Percentiles rank a stretch among this genome's conserved stretches.
phyloP scores from a whole-genome alignment of 2,113 vertebrate species.

The Brienomyrus brachyistius region DNA sequence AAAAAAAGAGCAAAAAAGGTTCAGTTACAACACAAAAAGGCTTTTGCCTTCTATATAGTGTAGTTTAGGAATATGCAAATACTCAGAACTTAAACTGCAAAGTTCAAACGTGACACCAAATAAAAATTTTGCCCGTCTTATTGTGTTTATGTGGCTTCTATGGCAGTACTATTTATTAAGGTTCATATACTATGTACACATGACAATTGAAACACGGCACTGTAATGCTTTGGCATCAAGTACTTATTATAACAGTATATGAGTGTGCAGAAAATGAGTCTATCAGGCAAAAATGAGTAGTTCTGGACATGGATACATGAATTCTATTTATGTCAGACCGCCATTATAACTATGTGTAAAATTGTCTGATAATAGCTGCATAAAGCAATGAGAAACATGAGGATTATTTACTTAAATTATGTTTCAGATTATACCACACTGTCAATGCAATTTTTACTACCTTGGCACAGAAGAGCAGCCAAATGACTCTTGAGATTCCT shows the following conservation, averaged over 20 bases:
- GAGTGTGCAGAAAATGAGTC: not conserved
- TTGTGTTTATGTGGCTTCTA: not conserved
- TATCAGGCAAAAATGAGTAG: not conserved
- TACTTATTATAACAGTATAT: not conserved
- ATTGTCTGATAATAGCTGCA: not conserved
- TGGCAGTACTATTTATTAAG: not conserved
- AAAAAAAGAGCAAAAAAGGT: not conserved
- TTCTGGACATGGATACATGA: not conserved
- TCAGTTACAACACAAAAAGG: not conserved
- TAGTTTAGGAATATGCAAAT: not conserved
- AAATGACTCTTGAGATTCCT: slow-evolving; percentile 11
- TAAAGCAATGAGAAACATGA: not conserved
- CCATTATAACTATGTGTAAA: not conserved
- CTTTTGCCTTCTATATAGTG: not conserved
- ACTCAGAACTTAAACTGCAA: not conserved
- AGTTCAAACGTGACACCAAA: not conserved
- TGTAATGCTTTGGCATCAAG: not conserved
- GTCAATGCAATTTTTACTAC: slow-evolving; percentile 32
- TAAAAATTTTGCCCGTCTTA: not conserved
- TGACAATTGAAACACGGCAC: not conserved
- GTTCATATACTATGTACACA: not conserved
- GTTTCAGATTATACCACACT: no score
- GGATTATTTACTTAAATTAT: not conserved
- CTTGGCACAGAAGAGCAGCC: slow-evolving; percentile 15
- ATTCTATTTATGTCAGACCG: no score